Percentiles rank a stretch among this genome's conserved stretches.
These are phyloP conservation scores for Dinomys branickii DNA, from an alignment of 2,113 vertebrate genomes.

Conservation along the genomic window DNA sequence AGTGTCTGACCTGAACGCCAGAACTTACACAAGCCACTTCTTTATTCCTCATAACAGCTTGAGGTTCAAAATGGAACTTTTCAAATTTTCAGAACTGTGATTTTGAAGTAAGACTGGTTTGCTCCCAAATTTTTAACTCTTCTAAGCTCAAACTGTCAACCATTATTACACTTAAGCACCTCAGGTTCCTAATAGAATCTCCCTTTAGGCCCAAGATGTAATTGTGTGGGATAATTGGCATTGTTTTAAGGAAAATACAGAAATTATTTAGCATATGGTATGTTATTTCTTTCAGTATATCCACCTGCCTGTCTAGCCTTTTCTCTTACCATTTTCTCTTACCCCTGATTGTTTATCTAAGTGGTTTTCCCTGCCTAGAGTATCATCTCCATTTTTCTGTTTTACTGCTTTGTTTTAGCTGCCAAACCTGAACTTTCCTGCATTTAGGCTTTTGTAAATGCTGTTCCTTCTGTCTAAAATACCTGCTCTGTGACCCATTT, in stretches of 20 bases:
- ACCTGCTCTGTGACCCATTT: not conserved
- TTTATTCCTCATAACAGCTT: conserved; percentile 37
- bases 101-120: conserved; percentile 36
- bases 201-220: not conserved
- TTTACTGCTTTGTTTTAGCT: not conserved
- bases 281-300: conserved; percentile 6
- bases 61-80: conserved; percentile 16
- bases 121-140: not conserved
- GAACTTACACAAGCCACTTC: conserved; percentile 8
- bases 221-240: conserved; percentile 10
- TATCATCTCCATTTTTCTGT: not conserved
- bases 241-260: conserved; percentile 33
- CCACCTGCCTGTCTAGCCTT: not conserved
- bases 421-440: not conserved
- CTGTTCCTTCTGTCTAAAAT: conserved; percentile 40
- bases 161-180: conserved; percentile 10
- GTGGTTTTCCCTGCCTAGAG: not conserved
- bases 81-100: conserved; percentile 37
- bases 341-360: not conserved
- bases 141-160: not conserved
- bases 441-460: not conserved
- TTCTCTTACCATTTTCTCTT: not conserved
- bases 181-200: not conserved
- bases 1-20: not conserved
- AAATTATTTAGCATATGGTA: not conserved